Evolutionary conservation across 2,888 invertebrate species (phyloP).

Genomic region (Chirona hameri): DNA sequence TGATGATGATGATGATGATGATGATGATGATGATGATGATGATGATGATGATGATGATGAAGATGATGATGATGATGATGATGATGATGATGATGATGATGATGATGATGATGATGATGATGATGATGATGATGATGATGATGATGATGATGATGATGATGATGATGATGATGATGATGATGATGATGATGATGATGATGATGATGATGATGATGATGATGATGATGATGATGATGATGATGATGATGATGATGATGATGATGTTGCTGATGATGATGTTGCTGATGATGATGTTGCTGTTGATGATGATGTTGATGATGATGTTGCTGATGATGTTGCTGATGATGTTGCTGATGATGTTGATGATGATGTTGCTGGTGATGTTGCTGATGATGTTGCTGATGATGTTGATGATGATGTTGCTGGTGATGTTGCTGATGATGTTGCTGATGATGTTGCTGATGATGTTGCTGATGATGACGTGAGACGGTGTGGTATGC

Average conservation of each 20-base stretch:
- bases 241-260: constrained; percentile 22
- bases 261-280: no score
- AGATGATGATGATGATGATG: constrained; percentile 11
- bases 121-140: constrained; percentile 22
- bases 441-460: no score
- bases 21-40: constrained; percentile 22
- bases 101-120: constrained; percentile 22
- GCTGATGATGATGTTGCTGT: no score
- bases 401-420: no score
- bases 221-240: constrained; percentile 22
- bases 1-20: constrained; percentile 22
- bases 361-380: no score
- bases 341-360: no score
- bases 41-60: constrained; percentile 22
- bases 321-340: no score
- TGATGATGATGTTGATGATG: no score
- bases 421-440: no score
- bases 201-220: constrained; percentile 22
- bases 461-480: no score
- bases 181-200: constrained; percentile 11
- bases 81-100: constrained; percentile 22
- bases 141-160: constrained; percentile 22
- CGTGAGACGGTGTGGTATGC: no score
- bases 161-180: constrained; percentile 22
- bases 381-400: no score